Conservation (phyloP, 92 coral and sea anemone species). For the Palythoa grandiflora region DNA sequence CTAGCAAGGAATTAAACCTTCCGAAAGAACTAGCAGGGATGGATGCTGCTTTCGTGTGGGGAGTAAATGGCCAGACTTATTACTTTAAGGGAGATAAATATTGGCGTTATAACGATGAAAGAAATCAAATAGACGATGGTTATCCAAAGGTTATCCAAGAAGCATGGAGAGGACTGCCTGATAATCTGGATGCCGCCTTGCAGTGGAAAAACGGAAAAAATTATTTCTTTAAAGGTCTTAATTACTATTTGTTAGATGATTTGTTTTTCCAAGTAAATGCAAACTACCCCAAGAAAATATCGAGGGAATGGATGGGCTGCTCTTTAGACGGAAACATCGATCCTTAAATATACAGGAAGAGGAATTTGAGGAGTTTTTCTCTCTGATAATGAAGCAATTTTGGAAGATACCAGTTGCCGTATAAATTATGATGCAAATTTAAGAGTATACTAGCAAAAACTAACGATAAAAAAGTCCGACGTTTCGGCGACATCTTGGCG, state of each 20-base stretch:
- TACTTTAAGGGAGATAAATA: constrained; percentile 72
- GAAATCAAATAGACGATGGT: constrained; percentile 56
- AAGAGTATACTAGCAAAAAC: too few relatives aligned
- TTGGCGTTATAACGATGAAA: constrained; percentile 65
- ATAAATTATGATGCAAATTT: too few relatives aligned
- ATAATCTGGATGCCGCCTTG: constrained; percentile 67
- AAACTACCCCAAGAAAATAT: constrained; percentile 42
- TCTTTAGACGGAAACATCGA: background rate
- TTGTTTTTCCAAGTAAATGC: constrained; percentile 21
- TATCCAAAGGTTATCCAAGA: constrained; percentile 66
- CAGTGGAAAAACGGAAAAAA: constrained; percentile 69
- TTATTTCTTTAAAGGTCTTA: constrained; percentile 69
- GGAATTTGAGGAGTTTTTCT: too few relatives aligned
- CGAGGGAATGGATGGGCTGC: constrained; percentile 15
- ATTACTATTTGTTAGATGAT: constrained; percentile 68
- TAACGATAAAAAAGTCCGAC: too few relatives aligned
- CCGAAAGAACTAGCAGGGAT: constrained; percentile 60
- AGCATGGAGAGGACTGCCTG: constrained; percentile 61
- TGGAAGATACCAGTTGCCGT: too few relatives aligned
- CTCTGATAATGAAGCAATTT: too few relatives aligned
- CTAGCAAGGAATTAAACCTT: constrained; percentile 54
- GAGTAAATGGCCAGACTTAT: constrained; percentile 70
- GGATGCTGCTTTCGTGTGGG: constrained; percentile 73
- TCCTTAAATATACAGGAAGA: background rate
- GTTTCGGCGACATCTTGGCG: too few relatives aligned